These are phyloP conservation scores for Rhinolophus ferrumequinum DNA, from an alignment of 2,113 vertebrate genomes.

Conservation along the genomic window DNA sequence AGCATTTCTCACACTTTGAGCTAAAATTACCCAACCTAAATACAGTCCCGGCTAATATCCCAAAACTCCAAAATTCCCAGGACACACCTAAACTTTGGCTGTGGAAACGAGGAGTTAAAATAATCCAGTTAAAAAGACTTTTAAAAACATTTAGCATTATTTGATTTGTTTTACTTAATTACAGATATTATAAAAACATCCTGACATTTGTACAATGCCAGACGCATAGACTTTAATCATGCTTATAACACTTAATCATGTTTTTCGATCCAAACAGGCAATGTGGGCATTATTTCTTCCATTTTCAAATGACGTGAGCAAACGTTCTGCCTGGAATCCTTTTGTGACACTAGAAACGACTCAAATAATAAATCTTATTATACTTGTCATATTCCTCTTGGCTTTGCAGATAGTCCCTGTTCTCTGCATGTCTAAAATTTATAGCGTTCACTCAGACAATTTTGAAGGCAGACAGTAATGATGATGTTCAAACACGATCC, in stretches of 20 bases:
- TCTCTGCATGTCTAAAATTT: constrained; percentile 58
- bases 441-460: constrained; percentile 47
- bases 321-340: not conserved
- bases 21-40: not conserved
- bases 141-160: not conserved
- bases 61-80: not conserved
- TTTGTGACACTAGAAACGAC: not conserved
- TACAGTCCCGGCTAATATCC: not conserved
- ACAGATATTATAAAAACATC: not conserved
- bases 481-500: not conserved
- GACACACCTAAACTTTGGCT: not conserved
- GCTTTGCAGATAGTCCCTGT: not conserved
- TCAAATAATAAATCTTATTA: not conserved
- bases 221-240: not conserved
- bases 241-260: not conserved
- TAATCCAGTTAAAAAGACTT: not conserved
- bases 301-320: not conserved
- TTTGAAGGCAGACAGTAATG: constrained; percentile 46
- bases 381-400: not conserved
- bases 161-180: not conserved
- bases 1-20: not conserved
- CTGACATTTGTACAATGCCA: not conserved
- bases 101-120: not conserved
- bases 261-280: not conserved
- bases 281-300: not conserved